Base-by-base conservation (phyloP, 2,797 vertebrate genomes). In the Sebastes iracundus region DNA sequence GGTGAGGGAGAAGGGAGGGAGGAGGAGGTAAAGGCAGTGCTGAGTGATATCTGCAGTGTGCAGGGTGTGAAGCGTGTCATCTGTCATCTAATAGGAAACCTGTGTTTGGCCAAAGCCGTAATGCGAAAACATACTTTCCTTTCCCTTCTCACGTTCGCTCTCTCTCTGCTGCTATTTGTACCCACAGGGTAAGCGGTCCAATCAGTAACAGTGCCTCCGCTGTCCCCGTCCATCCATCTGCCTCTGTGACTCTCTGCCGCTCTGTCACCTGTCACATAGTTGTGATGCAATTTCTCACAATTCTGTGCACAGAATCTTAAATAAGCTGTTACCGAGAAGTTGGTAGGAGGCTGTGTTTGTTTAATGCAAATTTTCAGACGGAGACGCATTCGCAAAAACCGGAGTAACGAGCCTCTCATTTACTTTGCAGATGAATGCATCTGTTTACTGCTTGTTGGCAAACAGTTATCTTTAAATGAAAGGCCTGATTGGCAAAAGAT, bases 21-120 rank as follows among this genome's bases (percentile, higher is more conserved):
- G 59, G 61, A 70, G 80, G 68, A 72, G 72, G 75, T 72, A 64
- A 56, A 55, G 62, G 66, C 80, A 81, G 72, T 58, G 83, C 81
- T 92, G 92, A 93, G 88, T 90, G 90, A 91, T 95, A 94, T 95
- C 94, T 93, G 89, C 84, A 83, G 78, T 82, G 66, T 93, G 91
- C 92, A 95, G 93, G 82, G 88, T 90, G 86, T 85, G 84, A 90
- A 92, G 92, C 78, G 82, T 94, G 88, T 94, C 90, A 92, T 94
- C 87, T 92, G 87, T 90, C 88, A 85, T 88, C 85, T 93, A 93
- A 91, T 87, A 88, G 89, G 80, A 87, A 90, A 85, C 76, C 86
- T 80, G 84, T 82, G 82, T 88, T 87, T 81, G 90, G 79, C 75
- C 52, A 58, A 86, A 83, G 79, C 46, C 46, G 61, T 85, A 90